Base-by-base conservation (phyloP, 64 coral and sea anemone genomes). In the Porites lutea region DNA sequence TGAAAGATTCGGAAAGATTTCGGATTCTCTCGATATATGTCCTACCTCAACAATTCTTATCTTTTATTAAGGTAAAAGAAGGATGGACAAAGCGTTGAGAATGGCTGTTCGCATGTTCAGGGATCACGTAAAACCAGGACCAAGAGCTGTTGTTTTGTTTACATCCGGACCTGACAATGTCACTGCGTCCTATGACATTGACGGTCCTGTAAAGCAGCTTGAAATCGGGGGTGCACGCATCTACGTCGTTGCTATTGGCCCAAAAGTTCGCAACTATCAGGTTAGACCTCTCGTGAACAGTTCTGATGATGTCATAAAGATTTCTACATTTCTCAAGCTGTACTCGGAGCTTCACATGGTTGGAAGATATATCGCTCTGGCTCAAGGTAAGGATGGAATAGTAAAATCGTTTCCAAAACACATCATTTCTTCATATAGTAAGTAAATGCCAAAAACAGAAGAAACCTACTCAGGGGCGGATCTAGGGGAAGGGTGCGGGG, bases 161-260 rank as follows among this genome's bases (percentile, higher is more conserved):
- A 96, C 95, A 4, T 87, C 79, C 58, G 95, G 90, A 46, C 91
- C 75, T 70, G 89, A 92, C 18, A 14, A 52, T 76, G 2, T 53
- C 37, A 65, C 9, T 20, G 48, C 58, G 23, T 63, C 65, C 2
- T 3, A 2, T 18, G 16, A 47, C 14, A 8, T 84, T 18, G 81
- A 88, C 61, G 63, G 21, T 5, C 72, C 95, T 18, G 63, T 74
- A 48, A 49, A 90, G 73, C 61, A 74, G 11, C 71, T 96, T 79
- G 44, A 74, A 9, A 59, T 71, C 4, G 55, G 89, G 51, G 90
- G 95, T 57, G 86, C 95, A 4, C 60, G 77, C 13, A 96, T 92
- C 14, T 93, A 93, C 69, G 87, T 96, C 52, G 64, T 96, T 5
- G 90, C 95, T 54, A 75, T 96, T 43, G 95, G 95, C 61, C 44